Evolutionary conservation across 2,113 vertebrate species (phyloP), one percentile per base, ranked within the genome.

Genomic region (Lamprotornis superbus): DNA sequence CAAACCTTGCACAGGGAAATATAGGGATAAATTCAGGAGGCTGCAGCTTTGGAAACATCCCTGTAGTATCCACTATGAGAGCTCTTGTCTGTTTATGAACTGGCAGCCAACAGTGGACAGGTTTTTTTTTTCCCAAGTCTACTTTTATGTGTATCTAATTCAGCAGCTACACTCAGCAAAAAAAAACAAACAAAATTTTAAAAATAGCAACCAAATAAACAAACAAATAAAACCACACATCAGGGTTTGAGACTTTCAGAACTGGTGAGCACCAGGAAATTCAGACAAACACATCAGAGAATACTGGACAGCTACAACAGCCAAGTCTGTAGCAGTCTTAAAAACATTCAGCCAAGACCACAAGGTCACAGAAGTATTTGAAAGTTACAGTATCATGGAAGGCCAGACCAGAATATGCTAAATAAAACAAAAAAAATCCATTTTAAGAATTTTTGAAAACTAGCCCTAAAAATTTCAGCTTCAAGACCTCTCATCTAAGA

Each of bases 401-500:
- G 15, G 11, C 23, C 65, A 87, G 68, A 40, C 3, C 33, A 55
- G 28, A 52, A 57, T 31, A 64, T 6, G 37, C 11, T 63, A 83
- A 87, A 84, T n/a, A 65, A 71, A 81, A 15, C 24, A 2, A 35
- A 85, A 14, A 77, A 76, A 0, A 71, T 59, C 9, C 15, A 12
- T 56, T 74, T 30, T 57, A 78, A 61, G 19, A 47, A 35, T 70
- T 75, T 93, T 47, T 85, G 42, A 70, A 73, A 92, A 75, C 6
- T 14, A 35, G 2, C 4, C 15, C 69, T 64, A 70, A 47, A 86
- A 39, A 49, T 64, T 77, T 71, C 27, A 71, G 15, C 69, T 53
- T 50, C 19, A 79, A 83, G 53, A 70, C 15, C 9, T 56, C 7
- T 1, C 15, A 27, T 49, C 0, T 0, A 83, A 52, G 20, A 46